These are phyloP conservation scores for Halcyon badia DNA, from an alignment of 2,797 vertebrate genomes.

Conservation along the genomic window DNA sequence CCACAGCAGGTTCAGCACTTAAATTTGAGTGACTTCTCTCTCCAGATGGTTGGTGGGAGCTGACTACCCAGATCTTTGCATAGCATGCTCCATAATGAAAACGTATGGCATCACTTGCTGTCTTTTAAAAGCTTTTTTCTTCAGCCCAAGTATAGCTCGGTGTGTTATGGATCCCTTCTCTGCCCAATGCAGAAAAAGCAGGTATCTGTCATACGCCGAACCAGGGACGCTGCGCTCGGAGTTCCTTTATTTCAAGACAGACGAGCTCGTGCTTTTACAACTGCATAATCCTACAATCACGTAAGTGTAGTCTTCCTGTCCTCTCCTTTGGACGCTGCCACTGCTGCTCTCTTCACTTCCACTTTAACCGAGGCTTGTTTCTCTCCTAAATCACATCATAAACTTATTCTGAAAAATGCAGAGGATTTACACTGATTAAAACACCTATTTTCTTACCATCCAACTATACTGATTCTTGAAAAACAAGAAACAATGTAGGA, in stretches of 20 bases:
- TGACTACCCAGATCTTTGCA: slow-evolving; percentile 72
- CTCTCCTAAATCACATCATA: neutral
- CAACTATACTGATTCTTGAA: neutral
- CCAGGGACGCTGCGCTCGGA: slow-evolving; percentile 34
- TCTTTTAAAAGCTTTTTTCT: slow-evolving; percentile 65
- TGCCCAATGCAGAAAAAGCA: slow-evolving; percentile 41
- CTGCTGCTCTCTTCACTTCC: neutral
- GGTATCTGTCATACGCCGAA: neutral
- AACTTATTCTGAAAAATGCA: neutral
- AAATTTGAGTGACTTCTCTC: slow-evolving; percentile 75
- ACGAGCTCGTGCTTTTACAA: slow-evolving; percentile 36
- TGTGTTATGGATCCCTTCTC: slow-evolving; percentile 46
- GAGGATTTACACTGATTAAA: neutral
- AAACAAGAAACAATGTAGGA: neutral
- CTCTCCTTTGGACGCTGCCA: neutral
- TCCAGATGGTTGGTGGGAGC: slow-evolving; percentile 78
- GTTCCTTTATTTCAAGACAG: slow-evolving; percentile 21
- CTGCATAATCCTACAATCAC: neutral
- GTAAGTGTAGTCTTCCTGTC: neutral
- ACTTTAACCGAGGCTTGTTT: neutral
- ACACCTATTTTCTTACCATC: neutral
- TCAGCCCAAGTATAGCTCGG: slow-evolving; percentile 64
- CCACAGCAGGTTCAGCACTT: slow-evolving; percentile 78
- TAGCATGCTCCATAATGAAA: slow-evolving; percentile 74
- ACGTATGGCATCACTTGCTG: slow-evolving; percentile 72